Evolutionary conservation across 2,113 vertebrate genomes (phyloP), one percentile per base, ranked within the genome.

Genomic region (Stegostoma tigrinum): DNA sequence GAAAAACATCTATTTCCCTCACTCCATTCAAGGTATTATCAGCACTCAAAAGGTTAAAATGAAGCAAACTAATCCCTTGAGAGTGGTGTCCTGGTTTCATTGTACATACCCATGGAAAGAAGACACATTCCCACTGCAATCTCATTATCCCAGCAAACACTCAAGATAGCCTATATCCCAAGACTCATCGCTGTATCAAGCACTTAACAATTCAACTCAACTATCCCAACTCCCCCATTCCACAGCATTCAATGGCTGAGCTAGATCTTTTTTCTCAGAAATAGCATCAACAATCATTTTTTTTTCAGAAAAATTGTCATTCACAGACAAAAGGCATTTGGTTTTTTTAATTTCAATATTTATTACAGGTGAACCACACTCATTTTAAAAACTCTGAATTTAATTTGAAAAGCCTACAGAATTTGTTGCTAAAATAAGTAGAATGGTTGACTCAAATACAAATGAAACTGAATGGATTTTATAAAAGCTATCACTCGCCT

Each of bases 51-150:
- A 64, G 55, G 89, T 91, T 91, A 91, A 91, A 66, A 64, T 66
- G 1, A 2, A 38, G 89, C 55, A 91, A 91, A 91, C 17, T 34
- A 91, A 91, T 67, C 61, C 21, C 55, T 8, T 2, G 89, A 38
- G 61, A 67, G 1, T n/a, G 61, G 87, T 93, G 89, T 66, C 61
- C 55, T 66, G 38, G 64, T 66, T 93, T 93, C 15, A 38, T 66
- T 93, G 61, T 66, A n/a, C 34, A n/a, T 34, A n/a, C 19, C 17
- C 52, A 61, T 14, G 34, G 30, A 91, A 91, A n/a, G 87, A n/a
- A 91, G 87, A 34, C 30, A 91, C 80, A 83, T 83, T 91, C 52
- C 30, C 55, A 45, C 87, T 91, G 87, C n/a, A 38, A 93, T 38
- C 55, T 93, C 61, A 66, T 64, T 66, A 66, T 64, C 34, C 55